phyloP scores from a whole-genome alignment of 2,113 vertebrate genomes.

The Ardeotis arabs region DNA sequence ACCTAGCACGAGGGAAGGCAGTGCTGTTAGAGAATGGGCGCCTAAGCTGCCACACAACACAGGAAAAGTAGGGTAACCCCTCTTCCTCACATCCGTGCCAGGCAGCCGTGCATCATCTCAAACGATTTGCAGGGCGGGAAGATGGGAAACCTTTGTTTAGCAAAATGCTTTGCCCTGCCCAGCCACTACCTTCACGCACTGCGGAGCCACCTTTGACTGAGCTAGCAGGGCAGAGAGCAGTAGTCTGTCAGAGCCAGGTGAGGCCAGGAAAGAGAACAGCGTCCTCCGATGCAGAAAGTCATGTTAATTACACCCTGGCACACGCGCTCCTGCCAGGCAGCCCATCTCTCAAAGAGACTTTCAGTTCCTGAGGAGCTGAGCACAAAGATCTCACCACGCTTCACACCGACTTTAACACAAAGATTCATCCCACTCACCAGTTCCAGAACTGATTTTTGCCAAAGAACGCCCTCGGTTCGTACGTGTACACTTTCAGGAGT shows the following conservation, averaged over 20 bases:
- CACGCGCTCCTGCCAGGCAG: not conserved
- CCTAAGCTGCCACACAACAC: not conserved
- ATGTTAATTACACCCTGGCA: not conserved
- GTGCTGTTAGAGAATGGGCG: not conserved
- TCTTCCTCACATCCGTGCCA: not conserved
- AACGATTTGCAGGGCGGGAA: not conserved
- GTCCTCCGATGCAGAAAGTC: not conserved
- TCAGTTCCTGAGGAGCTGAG: not conserved
- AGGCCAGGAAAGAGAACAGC: not conserved
- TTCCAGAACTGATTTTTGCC: conserved; percentile 92
- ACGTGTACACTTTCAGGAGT: conserved; percentile 90
- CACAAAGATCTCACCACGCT: not conserved
- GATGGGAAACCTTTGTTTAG: not conserved
- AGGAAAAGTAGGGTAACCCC: too few species aligned
- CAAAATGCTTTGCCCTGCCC: not conserved
- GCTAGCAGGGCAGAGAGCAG: not conserved
- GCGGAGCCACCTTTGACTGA: not conserved
- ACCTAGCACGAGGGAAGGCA: conserved; percentile 78
- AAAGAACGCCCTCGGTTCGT: conserved; percentile 86
- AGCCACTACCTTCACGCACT: not conserved
- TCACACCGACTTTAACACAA: not conserved
- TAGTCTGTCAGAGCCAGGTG: not conserved
- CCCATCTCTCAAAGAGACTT: not conserved
- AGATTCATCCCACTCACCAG: conserved; percentile 77
- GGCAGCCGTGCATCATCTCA: not conserved